Evolutionary conservation across 2,113 vertebrate species (phyloP).

Genomic region (Cyphomyrus plagiostoma): DNA sequence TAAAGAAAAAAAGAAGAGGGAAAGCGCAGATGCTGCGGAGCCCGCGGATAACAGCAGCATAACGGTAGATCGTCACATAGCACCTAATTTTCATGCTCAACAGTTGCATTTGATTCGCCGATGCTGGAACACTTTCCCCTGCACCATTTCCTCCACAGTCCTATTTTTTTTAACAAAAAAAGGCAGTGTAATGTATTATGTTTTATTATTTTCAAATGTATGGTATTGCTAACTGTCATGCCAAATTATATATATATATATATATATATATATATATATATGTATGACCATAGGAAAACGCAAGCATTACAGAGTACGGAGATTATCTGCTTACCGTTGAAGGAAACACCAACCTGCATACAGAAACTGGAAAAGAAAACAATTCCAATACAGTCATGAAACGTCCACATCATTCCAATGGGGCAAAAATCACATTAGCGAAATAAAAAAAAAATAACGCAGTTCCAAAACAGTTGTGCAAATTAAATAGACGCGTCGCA

Average conservation of each 20-base stretch:
- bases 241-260: too few species aligned
- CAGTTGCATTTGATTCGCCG: slow-evolving; percentile 31
- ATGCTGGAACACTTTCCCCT: not conserved
- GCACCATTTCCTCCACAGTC: not conserved
- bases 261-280: too few species aligned
- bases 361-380: slow-evolving; percentile 61
- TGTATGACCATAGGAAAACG: not conserved
- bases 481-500: slow-evolving; percentile 43
- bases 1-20: not conserved
- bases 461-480: slow-evolving; percentile 28
- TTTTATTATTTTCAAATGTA: not conserved
- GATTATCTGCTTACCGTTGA: slow-evolving; percentile 55
- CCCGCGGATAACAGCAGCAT: not conserved
- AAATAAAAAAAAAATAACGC: not conserved
- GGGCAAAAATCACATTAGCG: slow-evolving; percentile 36
- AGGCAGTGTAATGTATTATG: not conserved
- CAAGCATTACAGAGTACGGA: not conserved
- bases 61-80: not conserved
- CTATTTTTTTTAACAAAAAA: too few species aligned
- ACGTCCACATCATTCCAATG: slow-evolving; percentile 64
- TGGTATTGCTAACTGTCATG: not conserved
- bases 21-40: not conserved
- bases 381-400: slow-evolving; percentile 66
- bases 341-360: slow-evolving; percentile 60
- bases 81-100: slow-evolving; percentile 29